Evolutionary conservation across 2,113 vertebrate species (phyloP).

Genomic region (Neodon shergylaensis): DNA sequence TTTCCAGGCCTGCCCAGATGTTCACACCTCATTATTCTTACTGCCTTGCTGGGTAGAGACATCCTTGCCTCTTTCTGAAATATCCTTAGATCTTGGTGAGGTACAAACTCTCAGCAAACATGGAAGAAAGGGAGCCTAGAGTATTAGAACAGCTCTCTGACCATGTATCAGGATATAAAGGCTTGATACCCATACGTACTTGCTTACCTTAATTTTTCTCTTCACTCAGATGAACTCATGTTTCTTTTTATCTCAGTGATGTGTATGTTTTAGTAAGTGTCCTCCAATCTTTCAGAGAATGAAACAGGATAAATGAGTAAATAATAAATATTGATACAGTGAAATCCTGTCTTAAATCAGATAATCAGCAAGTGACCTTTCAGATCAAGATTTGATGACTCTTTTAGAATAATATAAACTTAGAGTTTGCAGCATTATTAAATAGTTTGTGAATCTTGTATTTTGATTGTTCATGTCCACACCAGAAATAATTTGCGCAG

Average conservation of each 20-base stretch:
- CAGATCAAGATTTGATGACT: conserved; percentile 38
- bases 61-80: conserved; percentile 17
- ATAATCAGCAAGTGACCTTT: neutral
- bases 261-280: neutral
- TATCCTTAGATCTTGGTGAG: neutral
- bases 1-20: conserved; percentile 16
- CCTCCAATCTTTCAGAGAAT: conserved; percentile 13
- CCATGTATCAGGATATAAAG: neutral
- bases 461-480: conserved; percentile 34
- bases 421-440: conserved; percentile 42
- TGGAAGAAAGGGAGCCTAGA: neutral
- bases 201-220: conserved; percentile 3
- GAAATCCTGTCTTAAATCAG: conserved; percentile 23
- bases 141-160: neutral
- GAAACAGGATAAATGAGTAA: conserved; percentile 15
- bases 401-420: conserved; percentile 7
- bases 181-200: neutral
- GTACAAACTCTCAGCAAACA: neutral
- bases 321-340: neutral
- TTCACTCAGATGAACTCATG: neutral
- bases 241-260: neutral
- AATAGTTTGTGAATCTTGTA: conserved; percentile 60
- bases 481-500: conserved; percentile 62
- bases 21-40: conserved; percentile 52
- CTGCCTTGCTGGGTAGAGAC: neutral